phyloP scores from a whole-genome alignment of 2,113 vertebrate genomes.

The Megalops atlanticus region DNA sequence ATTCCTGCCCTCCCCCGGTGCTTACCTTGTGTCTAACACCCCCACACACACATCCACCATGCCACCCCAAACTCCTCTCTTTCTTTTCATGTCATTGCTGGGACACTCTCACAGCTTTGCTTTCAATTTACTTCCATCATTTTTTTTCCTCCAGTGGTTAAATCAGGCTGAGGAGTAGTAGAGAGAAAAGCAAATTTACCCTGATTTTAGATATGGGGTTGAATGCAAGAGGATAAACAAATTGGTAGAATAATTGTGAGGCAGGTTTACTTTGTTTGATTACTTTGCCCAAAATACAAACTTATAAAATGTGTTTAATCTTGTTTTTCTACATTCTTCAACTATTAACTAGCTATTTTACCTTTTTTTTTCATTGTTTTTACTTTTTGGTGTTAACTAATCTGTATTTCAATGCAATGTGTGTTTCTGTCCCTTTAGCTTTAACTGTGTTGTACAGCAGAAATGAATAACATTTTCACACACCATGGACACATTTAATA shows the following conservation, averaged over 20 bases:
- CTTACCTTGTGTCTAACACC: slow-evolving; percentile 21
- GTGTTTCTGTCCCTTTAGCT: too few species aligned
- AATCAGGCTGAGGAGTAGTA: neutral
- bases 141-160: neutral
- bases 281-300: slow-evolving; percentile 1
- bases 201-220: neutral
- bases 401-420: too few species aligned
- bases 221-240: too few species aligned
- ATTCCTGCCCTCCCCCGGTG: neutral
- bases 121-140: neutral
- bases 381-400: too few species aligned
- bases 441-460: too few species aligned
- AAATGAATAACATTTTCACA: too few species aligned
- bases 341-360: too few species aligned
- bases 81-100: neutral
- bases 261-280: too few species aligned
- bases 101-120: neutral
- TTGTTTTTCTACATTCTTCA: too few species aligned
- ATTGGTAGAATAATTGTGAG: too few species aligned
- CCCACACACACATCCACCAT: neutral
- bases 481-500: too few species aligned
- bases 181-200: neutral
- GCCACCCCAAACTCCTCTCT: neutral
- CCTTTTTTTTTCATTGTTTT: too few species aligned
- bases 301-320: neutral